phyloP scores from a whole-genome alignment of 2,888 invertebrate species.

The Timandra comae region DNA sequence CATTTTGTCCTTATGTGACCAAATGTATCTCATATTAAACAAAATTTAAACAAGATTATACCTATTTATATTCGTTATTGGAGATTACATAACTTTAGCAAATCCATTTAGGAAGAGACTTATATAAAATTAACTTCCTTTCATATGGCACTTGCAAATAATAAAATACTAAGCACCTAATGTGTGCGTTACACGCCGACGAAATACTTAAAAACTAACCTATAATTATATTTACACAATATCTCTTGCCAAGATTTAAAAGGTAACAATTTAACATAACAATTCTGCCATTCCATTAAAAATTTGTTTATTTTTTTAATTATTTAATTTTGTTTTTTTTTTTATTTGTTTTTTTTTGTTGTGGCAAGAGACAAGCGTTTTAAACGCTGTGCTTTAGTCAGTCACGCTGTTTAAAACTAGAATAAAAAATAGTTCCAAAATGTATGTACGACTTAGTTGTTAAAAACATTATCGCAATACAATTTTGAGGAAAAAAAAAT shows the following conservation, averaged over 20 bases:
- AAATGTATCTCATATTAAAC: conserved; percentile 7
- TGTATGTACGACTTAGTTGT: no score
- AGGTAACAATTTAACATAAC: conserved; percentile 29
- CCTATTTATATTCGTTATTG: no score
- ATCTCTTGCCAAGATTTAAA: conserved; percentile 41
- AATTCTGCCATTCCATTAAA: conserved; percentile 42
- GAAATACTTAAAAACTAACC: conserved; percentile 32
- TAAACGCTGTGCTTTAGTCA: conserved; percentile 51
- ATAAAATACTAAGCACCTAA: conserved; percentile 45
- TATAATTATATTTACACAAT: conserved; percentile 42
- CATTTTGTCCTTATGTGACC: conserved; percentile 16
- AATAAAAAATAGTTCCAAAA: conserved; percentile 14
- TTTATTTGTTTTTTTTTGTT: conserved; percentile 23
- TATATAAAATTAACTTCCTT: conserved; percentile 40
- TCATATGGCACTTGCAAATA: conserved; percentile 51
- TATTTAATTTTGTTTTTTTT: conserved; percentile 21
- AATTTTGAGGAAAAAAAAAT: no score
- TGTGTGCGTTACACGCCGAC: conserved; percentile 59
- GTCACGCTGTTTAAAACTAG: conserved; percentile 36
- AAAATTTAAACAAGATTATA: conserved; percentile 5
- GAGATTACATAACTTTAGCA: conserved; percentile 45
- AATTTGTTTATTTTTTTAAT: conserved; percentile 27
- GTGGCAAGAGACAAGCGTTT: conserved; percentile 55
- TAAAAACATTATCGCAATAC: no score
- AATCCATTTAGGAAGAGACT: conserved; percentile 45